These are phyloP conservation scores for Trichogramma pretiosum DNA, from an alignment of 1,140 invertebrate species.

Conservation along the genomic window DNA sequence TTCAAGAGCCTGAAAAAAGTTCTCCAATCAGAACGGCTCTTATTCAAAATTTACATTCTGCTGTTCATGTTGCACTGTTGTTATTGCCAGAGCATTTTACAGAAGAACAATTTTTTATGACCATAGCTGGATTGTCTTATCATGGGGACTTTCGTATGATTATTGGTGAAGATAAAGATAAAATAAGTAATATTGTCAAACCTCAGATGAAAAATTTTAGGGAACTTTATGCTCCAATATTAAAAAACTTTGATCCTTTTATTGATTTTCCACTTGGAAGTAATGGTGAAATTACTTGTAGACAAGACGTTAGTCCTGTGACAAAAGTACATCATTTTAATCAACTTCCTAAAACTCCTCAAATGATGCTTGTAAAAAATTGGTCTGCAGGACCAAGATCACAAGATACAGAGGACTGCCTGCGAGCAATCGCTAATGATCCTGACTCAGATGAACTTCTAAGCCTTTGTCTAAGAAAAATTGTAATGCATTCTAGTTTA, in stretches of 20 bases:
- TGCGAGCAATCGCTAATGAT: conserved; percentile 66
- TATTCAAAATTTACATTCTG: conserved; percentile 73
- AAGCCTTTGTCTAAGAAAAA: conserved; percentile 56
- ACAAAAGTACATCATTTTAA: conserved; percentile 78
- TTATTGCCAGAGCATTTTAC: conserved; percentile 83
- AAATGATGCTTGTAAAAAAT: conserved; percentile 55
- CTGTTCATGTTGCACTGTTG: conserved; percentile 78
- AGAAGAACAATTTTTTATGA: conserved; percentile 77
- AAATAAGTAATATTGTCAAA: conserved; percentile 86
- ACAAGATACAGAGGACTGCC: conserved; percentile 73
- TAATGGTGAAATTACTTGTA: conserved; percentile 29
- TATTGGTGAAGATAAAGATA: conserved; percentile 93
- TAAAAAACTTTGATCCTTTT: conserved; percentile 57
- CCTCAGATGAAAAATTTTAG: conserved; percentile 73
- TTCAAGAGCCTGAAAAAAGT: conserved; percentile 48
- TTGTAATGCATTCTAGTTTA: conserved; percentile 72
- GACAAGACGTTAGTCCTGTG: conserved; percentile 65
- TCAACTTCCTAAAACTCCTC: conserved; percentile 70
- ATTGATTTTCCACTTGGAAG: conserved; percentile 53
- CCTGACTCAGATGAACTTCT: conserved; percentile 65
- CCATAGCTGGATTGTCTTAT: conserved; percentile 87
- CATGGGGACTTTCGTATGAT: conserved; percentile 92
- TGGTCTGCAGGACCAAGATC: conserved; percentile 58
- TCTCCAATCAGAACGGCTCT: conserved; percentile 55
- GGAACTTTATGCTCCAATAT: conserved; percentile 65